These are phyloP conservation scores for Argentina silus DNA, from an alignment of 2,797 vertebrate genomes.

Conservation along the genomic window DNA sequence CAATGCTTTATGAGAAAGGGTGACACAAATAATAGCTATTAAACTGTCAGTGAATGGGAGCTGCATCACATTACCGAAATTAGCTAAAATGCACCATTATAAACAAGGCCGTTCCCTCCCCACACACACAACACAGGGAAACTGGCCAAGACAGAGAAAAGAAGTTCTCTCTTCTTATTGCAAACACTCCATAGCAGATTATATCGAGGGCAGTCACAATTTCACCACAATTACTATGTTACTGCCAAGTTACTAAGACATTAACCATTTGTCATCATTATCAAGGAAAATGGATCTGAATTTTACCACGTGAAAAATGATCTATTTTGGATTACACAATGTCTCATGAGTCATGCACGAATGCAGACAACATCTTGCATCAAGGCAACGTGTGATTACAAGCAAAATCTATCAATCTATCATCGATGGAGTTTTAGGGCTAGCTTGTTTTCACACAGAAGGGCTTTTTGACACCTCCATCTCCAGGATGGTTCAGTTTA, in stretches of 20 bases:
- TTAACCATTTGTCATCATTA: too few relatives aligned
- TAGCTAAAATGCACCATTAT: conserved; percentile 81
- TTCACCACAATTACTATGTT: too few relatives aligned
- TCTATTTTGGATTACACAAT: too few relatives aligned
- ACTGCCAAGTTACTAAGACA: too few relatives aligned
- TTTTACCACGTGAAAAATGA: too few relatives aligned
- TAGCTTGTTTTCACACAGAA: not conserved
- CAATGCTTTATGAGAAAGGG: conserved; percentile 84
- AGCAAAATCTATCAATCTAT: too few relatives aligned
- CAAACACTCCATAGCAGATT: not conserved
- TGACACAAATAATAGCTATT: conserved; percentile 93
- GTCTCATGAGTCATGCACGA: too few relatives aligned
- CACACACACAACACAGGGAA: not conserved
- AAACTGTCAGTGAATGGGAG: conserved; percentile 88
- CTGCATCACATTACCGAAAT: conserved; percentile 91
- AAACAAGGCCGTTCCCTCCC: conserved; percentile 73
- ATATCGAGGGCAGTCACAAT: too few relatives aligned
- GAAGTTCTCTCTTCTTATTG: not conserved
- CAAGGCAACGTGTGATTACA: too few relatives aligned
- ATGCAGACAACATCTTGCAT: too few relatives aligned
- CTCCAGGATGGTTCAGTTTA: not conserved
- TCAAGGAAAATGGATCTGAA: too few relatives aligned
- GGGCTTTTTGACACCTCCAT: not conserved
- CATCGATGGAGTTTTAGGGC: too few relatives aligned
- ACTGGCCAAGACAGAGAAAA: not conserved